These are phyloP conservation scores for human (Homo sapiens) DNA, from an alignment of 2,113 vertebrate species.

Conservation along the genomic window DNA sequence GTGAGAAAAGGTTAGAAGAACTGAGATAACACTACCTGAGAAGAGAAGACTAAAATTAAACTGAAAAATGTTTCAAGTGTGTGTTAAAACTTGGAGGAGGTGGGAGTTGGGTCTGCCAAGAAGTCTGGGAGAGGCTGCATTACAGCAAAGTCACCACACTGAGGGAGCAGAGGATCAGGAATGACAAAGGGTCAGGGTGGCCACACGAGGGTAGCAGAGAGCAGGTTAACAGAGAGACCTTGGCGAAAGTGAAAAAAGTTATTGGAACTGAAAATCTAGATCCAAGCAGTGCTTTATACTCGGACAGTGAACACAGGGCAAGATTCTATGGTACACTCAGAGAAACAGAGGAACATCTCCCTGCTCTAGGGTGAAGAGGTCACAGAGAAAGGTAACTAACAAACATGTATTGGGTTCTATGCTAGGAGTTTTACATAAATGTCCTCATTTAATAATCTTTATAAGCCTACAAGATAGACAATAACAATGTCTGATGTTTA, in stretches of 20 bases:
- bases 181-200: constrained; percentile 17
- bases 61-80: neutral
- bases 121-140: neutral
- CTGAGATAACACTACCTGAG: neutral
- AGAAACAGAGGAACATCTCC: neutral
- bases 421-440: neutral
- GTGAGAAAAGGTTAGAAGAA: neutral
- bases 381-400: neutral
- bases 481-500: neutral
- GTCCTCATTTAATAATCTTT: neutral
- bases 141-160: constrained; percentile 42
- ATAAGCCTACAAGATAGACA: neutral
- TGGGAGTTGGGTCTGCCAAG: too few relatives aligned
- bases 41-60: neutral
- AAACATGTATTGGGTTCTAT: neutral
- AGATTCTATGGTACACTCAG: neutral
- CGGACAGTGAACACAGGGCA: neutral
- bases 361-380: neutral
- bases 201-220: constrained; percentile 75
- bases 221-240: neutral
- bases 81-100: neutral
- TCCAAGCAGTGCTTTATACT: neutral
- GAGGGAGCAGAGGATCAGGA: constrained; percentile 68
- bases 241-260: neutral
- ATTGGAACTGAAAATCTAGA: neutral